Conservation (phyloP, 2,113 vertebrate species). For the Stercorarius parasiticus region DNA sequence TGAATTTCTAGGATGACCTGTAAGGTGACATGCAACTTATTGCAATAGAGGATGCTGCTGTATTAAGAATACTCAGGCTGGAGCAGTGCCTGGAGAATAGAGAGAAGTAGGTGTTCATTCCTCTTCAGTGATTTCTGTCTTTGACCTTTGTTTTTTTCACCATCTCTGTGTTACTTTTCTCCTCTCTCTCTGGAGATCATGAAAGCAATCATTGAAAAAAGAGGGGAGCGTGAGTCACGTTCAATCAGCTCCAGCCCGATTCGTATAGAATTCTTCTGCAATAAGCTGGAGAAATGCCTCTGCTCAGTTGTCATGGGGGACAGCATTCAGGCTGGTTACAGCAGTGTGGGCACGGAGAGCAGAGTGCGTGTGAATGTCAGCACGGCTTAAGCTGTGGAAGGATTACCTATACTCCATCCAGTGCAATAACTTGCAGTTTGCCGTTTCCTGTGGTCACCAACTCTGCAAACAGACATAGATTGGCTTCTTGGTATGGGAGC, state of each 20-base stretch:
- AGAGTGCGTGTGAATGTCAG: not conserved
- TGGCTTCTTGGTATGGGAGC: not conserved
- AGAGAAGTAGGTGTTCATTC: not conserved
- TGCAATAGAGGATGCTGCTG: not conserved
- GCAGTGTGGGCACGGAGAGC: not conserved
- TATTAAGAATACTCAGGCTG: not conserved
- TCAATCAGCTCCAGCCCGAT: not conserved
- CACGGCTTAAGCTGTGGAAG: not conserved
- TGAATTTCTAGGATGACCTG: not conserved
- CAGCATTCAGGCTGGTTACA: not conserved
- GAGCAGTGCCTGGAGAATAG: not conserved
- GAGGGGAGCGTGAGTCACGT: not conserved
- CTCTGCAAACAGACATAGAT: not conserved
- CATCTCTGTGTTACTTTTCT: not conserved
- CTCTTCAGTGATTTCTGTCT: not conserved
- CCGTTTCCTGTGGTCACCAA: not conserved
- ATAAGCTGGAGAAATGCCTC: not conserved
- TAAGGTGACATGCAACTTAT: not conserved
- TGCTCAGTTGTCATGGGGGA: not conserved
- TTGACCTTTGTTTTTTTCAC: slow-evolving; percentile 30
- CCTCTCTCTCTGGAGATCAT: not conserved
- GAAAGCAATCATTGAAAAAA: not conserved
- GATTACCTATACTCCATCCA: not conserved
- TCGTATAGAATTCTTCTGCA: not conserved
- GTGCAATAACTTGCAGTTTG: not conserved